Percentiles rank a stretch among this genome's conserved stretches.
phyloP scores from a whole-genome alignment of 64 coral and sea anemone genomes.

The Orbicella faveolata region DNA sequence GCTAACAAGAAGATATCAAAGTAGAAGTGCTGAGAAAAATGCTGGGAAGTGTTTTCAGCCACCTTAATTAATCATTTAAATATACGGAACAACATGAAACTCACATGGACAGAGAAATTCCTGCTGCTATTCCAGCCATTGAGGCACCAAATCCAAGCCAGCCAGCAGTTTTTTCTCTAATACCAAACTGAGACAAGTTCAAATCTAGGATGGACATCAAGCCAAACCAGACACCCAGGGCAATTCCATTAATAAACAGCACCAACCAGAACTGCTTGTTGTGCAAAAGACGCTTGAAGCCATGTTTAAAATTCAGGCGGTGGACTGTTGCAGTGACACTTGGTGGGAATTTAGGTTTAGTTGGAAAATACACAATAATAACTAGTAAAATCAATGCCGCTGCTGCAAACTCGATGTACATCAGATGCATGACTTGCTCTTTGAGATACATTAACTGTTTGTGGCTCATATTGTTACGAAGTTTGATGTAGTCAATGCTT shows the following conservation, averaged over 20 bases:
- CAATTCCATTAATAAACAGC: conserved; percentile 41
- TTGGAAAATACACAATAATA: conserved; percentile 53
- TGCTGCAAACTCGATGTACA: conserved; percentile 51
- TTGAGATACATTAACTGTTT: conserved; percentile 17
- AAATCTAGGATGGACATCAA: conserved; percentile 67
- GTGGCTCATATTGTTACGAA: conserved; percentile 13
- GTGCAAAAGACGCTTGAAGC: conserved; percentile 30
- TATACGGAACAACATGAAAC: not conserved
- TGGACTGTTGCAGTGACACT: conserved; percentile 40
- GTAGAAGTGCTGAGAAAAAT: too few species aligned
- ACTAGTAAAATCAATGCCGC: conserved; percentile 34
- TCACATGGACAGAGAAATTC: conserved; percentile 60
- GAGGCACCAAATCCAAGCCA: conserved; percentile 67
- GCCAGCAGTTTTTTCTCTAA: conserved; percentile 59
- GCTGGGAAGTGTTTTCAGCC: too few species aligned
- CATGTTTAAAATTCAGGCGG: conserved; percentile 53
- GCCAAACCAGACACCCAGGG: conserved; percentile 39
- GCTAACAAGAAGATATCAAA: too few species aligned
- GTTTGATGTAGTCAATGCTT: conserved; percentile 27
- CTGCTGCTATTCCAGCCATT: conserved; percentile 42
- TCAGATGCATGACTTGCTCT: conserved; percentile 37
- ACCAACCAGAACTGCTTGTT: conserved; percentile 44
- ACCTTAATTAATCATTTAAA: too few species aligned
- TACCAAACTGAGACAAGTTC: conserved; percentile 57
- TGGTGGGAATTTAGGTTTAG: conserved; percentile 52